Evolutionary conservation across 1,140 invertebrate genomes (phyloP).

Genomic region (Harlomillsia oculata): DNA sequence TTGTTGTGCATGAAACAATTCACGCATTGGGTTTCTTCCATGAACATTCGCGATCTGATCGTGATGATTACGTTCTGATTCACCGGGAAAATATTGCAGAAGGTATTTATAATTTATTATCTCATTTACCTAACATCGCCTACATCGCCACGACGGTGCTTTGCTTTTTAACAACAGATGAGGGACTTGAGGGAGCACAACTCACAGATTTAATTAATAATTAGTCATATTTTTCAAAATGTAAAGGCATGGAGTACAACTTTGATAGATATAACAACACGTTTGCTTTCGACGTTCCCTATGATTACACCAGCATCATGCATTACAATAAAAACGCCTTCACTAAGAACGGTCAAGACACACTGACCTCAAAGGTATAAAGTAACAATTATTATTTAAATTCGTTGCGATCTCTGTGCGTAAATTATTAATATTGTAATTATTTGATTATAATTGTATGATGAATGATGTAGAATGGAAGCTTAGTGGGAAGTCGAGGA

Average conservation of each 20-base stretch:
- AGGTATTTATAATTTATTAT: slow-evolving; percentile 29
- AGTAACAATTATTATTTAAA: slow-evolving; percentile 7
- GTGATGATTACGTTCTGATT: slow-evolving; percentile 29
- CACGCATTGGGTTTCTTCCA: slow-evolving; percentile 34
- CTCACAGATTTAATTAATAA: neutral
- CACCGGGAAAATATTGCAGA: slow-evolving; percentile 28
- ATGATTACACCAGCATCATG: slow-evolving; percentile 42
- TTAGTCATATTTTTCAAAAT: neutral
- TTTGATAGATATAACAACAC: slow-evolving; percentile 6
- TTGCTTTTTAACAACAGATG: too few species aligned
- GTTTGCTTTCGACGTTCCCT: slow-evolving; percentile 32
- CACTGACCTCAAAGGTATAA: slow-evolving; percentile 11
- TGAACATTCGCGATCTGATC: slow-evolving; percentile 32
- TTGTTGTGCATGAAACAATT: slow-evolving; percentile 27
- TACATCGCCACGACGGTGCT: too few species aligned
- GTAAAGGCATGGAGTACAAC: slow-evolving; percentile 4
- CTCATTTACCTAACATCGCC: too few species aligned
- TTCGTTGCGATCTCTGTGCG: neutral
- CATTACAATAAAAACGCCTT: slow-evolving; percentile 32
- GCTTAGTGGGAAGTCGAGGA: slow-evolving; percentile 50
- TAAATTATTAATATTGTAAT: too few species aligned
- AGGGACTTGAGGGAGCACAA: too few species aligned
- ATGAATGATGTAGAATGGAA: slow-evolving; percentile 4
- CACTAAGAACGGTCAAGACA: slow-evolving; percentile 9
- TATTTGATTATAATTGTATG: too few species aligned